phyloP scores from a whole-genome alignment of 1,140 invertebrate species.

The Conus ventricosus region DNA sequence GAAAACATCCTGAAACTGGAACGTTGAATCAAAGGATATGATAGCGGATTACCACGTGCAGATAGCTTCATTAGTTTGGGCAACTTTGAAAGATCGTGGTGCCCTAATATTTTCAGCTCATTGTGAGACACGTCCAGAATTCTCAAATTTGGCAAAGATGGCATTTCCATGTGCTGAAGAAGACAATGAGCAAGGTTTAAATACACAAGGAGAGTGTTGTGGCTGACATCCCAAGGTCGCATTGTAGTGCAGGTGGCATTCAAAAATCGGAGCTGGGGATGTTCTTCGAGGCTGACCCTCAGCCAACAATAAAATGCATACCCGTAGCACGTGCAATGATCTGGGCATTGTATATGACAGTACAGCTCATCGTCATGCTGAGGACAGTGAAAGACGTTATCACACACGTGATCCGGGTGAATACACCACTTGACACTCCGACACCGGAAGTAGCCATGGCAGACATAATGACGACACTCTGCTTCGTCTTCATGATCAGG shows the following conservation, averaged over 20 bases:
- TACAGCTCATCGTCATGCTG: conserved; percentile 38
- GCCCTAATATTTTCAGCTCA: background rate
- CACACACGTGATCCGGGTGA: conserved; percentile 8
- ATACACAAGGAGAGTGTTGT: background rate
- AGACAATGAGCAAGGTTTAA: background rate
- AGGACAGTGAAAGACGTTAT: conserved; percentile 29
- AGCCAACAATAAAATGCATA: background rate
- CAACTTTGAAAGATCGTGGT: background rate
- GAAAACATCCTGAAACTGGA: background rate
- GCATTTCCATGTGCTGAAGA: background rate
- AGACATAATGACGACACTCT: conserved; percentile 11
- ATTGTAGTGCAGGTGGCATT: background rate
- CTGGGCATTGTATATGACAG: conserved; percentile 39
- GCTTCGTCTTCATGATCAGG: background rate
- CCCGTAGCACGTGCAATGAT: conserved; percentile 37
- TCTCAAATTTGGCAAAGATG: background rate
- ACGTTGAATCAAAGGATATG: background rate
- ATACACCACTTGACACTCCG: conserved; percentile 16
- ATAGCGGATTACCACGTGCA: background rate
- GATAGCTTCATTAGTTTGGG: background rate
- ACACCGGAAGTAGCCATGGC: conserved; percentile 35
- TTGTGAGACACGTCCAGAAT: conserved; percentile 33
- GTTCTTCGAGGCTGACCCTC: background rate
- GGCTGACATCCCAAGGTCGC: background rate
- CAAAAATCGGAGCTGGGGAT: conserved; percentile 2